phyloP scores from a whole-genome alignment of 2,113 vertebrate genomes.

The Andinoacara biseriatus region DNA sequence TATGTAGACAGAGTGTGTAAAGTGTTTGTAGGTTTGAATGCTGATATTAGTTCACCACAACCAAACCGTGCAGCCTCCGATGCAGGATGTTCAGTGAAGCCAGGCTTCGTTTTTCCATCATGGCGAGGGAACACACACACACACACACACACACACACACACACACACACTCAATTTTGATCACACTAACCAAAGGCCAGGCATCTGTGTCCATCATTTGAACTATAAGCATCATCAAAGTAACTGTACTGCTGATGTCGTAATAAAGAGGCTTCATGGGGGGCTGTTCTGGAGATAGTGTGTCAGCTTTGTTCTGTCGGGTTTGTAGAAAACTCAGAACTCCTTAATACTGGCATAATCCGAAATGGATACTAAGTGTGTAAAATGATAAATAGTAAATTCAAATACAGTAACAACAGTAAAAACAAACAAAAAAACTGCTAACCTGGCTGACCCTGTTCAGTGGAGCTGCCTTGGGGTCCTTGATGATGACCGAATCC shows the following conservation, averaged over 20 bases:
- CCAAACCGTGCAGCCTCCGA: no score
- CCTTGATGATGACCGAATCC: not conserved
- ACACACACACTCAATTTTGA: no score
- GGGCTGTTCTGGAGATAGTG: not conserved
- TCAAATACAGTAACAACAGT: not conserved
- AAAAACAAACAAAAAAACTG: not conserved
- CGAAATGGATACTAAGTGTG: not conserved
- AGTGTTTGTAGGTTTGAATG: no score
- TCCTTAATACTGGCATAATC: not conserved
- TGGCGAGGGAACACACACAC: no score
- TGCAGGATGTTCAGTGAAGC: no score
- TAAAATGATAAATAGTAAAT: not conserved
- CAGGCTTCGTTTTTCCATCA: no score
- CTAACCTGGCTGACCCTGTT: not conserved
- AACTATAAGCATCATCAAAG: not conserved
- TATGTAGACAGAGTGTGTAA: no score
- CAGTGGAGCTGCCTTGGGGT: not conserved
- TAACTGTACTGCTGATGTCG: accelerated
- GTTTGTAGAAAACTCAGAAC: not conserved
- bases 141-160: no score
- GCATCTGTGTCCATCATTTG: not conserved
- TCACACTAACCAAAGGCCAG: not conserved
- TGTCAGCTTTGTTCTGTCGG: not conserved
- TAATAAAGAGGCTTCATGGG: not conserved
- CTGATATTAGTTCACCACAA: no score